phyloP scores from a whole-genome alignment of 2,797 vertebrate species.

The Buphagus erythrorhynchus region DNA sequence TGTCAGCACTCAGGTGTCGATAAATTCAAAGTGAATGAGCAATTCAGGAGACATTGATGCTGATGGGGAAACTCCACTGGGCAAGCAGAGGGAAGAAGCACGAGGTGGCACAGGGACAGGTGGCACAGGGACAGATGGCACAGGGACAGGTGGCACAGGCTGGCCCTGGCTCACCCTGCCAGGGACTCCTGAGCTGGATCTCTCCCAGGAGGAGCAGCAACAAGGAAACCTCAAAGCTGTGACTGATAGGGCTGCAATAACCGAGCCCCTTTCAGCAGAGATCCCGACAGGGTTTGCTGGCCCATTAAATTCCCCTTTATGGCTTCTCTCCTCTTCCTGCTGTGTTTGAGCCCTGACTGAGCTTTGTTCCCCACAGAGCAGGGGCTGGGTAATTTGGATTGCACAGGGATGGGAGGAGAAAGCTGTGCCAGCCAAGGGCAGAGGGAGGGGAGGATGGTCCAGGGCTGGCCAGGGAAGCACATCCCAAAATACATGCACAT shows the following conservation, averaged over 20 bases:
- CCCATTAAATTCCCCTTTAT: neutral
- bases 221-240: neutral
- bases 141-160: neutral
- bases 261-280: neutral
- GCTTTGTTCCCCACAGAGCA: neutral
- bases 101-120: accelerated
- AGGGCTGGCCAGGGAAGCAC: neutral
- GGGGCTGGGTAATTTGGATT: neutral
- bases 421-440: neutral
- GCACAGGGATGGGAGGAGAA: neutral
- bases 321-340: constrained; percentile 2
- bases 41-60: neutral
- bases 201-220: neutral
- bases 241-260: neutral
- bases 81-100: neutral
- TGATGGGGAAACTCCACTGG: neutral
- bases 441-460: neutral
- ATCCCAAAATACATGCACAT: neutral
- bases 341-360: neutral
- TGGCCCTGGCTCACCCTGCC: neutral
- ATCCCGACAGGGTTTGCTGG: neutral
- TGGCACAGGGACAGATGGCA: neutral
- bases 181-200: neutral
- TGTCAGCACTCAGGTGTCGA: accelerated
- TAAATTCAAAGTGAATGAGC: neutral